Evolutionary conservation across 2,797 vertebrate genomes (phyloP), one percentile per base, ranked within the genome.

Genomic region (Notamacropus eugenii): DNA sequence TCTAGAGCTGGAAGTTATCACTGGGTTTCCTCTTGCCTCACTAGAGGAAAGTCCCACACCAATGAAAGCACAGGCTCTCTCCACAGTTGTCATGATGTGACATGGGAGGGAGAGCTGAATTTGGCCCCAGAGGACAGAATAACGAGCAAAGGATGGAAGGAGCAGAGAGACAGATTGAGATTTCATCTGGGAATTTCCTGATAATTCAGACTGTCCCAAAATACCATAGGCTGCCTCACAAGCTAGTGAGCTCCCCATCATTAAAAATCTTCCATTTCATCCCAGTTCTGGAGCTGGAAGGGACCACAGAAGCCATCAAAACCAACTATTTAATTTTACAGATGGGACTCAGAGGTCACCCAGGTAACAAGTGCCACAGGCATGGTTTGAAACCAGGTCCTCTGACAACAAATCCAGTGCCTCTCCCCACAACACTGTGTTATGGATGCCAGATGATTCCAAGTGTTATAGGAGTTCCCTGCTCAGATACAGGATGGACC

Each of bases 1-100:
- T 96, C 93, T 87, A 4, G 9, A 46, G 40, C n/a, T 91, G 12
- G 93, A 95, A 96, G 94, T 59, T 92, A 87, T 55, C 0, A 34
- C 34, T 93, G 29, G 55, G 50, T 91, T 29, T 1, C 58, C 94
- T 96, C 96, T 58, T 90, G 90, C 34, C 50, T 92, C 2, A 8
- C n/a, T 82, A 82, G n/a, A 82, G 67, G 67, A 8, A 82, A 82
- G 67, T 46, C n/a, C n/a, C 67, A 40, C n/a, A 22, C 67, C 67
- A 82, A 46, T 22, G 1, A 46, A 87, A 50, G 50, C 74, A 50
- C 40, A 87, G 74, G 74, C 24, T 46, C 9, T 28, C 40, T 46
- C 74, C 40, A 82, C 5, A 2, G 13, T 46, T 82, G 67, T 46
- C 34, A 87, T 46, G 8, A 27, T 87, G 67, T 50, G 74, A 28